Evolutionary conservation across 2,888 invertebrate genomes (phyloP).

Genomic region (Xestia xanthographa): DNA sequence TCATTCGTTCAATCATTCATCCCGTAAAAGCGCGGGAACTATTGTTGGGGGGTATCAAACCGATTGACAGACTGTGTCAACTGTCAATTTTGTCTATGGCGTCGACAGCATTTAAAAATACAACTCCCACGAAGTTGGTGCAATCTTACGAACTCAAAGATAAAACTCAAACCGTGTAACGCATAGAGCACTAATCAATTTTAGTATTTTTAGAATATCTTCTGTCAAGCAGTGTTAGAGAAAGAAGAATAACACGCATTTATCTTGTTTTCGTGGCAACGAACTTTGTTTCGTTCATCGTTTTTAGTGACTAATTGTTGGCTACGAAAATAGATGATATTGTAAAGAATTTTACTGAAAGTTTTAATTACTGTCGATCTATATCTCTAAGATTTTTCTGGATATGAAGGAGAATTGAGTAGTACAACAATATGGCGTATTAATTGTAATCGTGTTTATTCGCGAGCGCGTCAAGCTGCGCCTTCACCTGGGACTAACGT

Average conservation of each 20-base stretch:
- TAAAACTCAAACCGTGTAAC: constrained; percentile 61
- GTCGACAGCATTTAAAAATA: constrained; percentile 59
- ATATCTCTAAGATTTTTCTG: constrained; percentile 22
- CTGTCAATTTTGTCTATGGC: constrained; percentile 58
- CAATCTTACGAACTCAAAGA: constrained; percentile 52
- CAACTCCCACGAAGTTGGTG: constrained; percentile 63
- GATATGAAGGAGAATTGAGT: constrained; percentile 17
- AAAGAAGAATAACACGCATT: constrained; percentile 59
- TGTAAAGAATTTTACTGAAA: constrained; percentile 32
- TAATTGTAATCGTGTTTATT: constrained; percentile 8
- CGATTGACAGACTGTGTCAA: constrained; percentile 58
- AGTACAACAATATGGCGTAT: constrained; percentile 19
- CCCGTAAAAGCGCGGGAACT: constrained; percentile 72
- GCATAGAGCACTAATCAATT: constrained; percentile 56
- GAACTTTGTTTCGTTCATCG: constrained; percentile 53
- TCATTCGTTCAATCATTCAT: constrained; percentile 74
- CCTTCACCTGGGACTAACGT: constrained; percentile 63
- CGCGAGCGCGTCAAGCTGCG: constrained; percentile 69
- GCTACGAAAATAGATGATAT: constrained; percentile 50
- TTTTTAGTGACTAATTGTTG: constrained; percentile 50
- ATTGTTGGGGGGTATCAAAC: constrained; percentile 65
- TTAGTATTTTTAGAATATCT: constrained; percentile 54
- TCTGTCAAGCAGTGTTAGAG: constrained; percentile 51
- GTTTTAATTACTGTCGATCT: constrained; percentile 38
- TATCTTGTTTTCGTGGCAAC: constrained; percentile 62